A percentile compares a stretch with the other conserved stretches of the same genome.
Evolutionary conservation across 2,113 vertebrate species (phyloP).

Genomic region (Chrysochloris asiatica): DNA sequence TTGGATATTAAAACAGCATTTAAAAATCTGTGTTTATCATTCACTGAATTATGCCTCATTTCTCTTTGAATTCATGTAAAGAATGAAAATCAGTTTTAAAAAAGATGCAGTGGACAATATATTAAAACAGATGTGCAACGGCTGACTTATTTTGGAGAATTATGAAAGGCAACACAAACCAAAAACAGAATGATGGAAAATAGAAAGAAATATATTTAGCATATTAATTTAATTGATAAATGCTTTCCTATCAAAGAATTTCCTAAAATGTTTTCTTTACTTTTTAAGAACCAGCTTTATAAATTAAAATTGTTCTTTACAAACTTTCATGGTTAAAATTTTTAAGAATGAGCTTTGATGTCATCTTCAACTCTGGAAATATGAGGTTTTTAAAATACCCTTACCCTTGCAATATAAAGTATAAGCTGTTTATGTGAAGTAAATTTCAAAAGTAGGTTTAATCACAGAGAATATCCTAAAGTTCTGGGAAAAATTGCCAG

Average conservation of each 20-base stretch:
- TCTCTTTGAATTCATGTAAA: not conserved
- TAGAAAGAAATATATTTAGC: not conserved
- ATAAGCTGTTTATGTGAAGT: constrained; percentile 8
- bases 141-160: not conserved
- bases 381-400: not conserved
- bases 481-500: not conserved
- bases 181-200: not conserved
- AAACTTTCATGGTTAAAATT: not conserved
- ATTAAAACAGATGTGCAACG: not conserved
- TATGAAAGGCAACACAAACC: not conserved
- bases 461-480: not conserved
- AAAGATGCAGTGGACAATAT: not conserved
- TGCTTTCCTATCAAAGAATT: not conserved
- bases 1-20: not conserved
- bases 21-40: not conserved
- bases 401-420: not conserved
- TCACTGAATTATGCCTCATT: not conserved
- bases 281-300: not conserved
- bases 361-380: not conserved
- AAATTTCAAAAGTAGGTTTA: not conserved
- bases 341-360: not conserved
- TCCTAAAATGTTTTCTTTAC: not conserved
- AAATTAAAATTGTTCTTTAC: not conserved
- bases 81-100: not conserved
- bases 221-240: not conserved